Evolutionary conservation across 2,888 invertebrate species (phyloP).

Genomic region (Trachelus troglodyta): DNA sequence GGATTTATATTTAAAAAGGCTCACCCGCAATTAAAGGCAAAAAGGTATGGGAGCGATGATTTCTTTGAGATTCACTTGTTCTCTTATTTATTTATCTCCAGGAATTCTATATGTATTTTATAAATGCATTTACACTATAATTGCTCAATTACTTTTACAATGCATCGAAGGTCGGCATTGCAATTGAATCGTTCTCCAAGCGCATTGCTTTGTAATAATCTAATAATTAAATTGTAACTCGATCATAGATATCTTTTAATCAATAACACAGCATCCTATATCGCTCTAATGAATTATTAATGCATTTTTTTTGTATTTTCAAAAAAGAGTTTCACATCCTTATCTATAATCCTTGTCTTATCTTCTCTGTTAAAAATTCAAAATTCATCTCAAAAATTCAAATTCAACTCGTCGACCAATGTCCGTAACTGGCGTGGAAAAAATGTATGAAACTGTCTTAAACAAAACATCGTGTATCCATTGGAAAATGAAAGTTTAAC

Average conservation of each 20-base stretch:
- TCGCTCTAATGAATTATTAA: background rate
- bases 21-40: background rate
- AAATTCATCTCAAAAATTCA: background rate
- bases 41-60: background rate
- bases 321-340: background rate
- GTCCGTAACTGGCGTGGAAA: background rate
- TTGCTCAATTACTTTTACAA: background rate
- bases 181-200: background rate
- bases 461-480: background rate
- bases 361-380: background rate
- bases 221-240: background rate
- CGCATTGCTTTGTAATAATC: background rate
- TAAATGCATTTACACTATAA: background rate
- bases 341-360: accelerated
- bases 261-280: background rate
- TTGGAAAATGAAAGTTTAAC: conserved; percentile 20
- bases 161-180: background rate
- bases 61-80: background rate
- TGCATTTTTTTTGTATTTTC: background rate
- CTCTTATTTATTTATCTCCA: background rate
- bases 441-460: background rate
- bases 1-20: background rate
- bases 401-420: background rate
- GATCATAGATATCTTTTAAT: background rate
- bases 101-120: background rate